Evolutionary conservation across 2,888 invertebrate genomes (phyloP).

Genomic region (Hypena proboscidalis): DNA sequence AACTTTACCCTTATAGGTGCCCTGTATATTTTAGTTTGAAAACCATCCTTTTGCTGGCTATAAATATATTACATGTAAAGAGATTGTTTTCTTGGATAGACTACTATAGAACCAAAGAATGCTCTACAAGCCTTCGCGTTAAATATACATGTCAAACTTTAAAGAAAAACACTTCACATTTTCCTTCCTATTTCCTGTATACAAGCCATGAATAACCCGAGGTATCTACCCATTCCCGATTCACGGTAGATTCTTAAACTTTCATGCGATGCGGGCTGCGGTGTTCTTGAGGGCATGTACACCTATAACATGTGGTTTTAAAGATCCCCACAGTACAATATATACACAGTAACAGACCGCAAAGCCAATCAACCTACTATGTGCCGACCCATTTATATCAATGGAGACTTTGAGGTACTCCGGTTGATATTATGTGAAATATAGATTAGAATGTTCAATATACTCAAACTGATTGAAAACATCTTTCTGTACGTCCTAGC

Average conservation of each 20-base stretch:
- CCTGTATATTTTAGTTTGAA: no score
- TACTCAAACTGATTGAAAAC: neutral
- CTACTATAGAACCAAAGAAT: no score
- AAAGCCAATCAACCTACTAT: slow-evolving; percentile 7
- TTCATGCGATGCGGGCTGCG: slow-evolving; percentile 28
- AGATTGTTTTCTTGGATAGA: no score
- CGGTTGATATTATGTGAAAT: neutral
- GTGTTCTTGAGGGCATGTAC: slow-evolving; percentile 7
- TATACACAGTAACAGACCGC: slow-evolving; percentile 3
- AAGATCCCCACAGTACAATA: slow-evolving; percentile 9
- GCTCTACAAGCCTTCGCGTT: no score
- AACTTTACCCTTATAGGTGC: no score
- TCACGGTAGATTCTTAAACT: slow-evolving; percentile 19
- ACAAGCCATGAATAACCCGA: slow-evolving; percentile 1
- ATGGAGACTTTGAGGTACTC: neutral
- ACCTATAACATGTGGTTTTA: slow-evolving; percentile 20
- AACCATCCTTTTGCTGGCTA: no score
- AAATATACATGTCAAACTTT: no score
- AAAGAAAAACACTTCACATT: no score
- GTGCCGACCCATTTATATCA: slow-evolving; percentile 4
- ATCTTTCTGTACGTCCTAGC: neutral
- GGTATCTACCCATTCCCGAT: slow-evolving; percentile 16
- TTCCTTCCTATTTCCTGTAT: no score
- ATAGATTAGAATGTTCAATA: neutral
- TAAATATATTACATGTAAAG: no score